Base-by-base conservation (phyloP, 1,140 invertebrate genomes). In the Gryllus bimaculatus region DNA sequence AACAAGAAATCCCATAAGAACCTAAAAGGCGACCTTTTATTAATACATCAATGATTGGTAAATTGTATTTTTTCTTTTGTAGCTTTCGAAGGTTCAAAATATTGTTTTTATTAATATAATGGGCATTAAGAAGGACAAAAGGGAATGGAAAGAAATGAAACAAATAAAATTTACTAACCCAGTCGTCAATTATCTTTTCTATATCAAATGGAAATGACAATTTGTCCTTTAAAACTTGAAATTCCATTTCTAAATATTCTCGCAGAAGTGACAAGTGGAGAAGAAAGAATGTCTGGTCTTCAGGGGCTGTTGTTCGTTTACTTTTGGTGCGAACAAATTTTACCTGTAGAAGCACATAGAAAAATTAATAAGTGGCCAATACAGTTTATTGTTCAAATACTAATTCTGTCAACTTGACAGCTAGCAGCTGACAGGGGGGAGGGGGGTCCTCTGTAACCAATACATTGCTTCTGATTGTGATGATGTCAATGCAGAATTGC, bases 241-340 rank as follows among this genome's bases (percentile, higher is more conserved):
- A 99, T 86, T 99, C 98, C 86, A 95, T 90, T 81, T 96, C 94
- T 80, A 99, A 86, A 86, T 99, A 99, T 83, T 98, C 96, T 82
- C 96, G 89, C 83, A 99, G 87, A 73, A 99, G 85, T 0, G 95
- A 96, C 80, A 99, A 87, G 86, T 99, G 97, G 47, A 99, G 87
- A 4, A 99, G 87, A 86, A 93, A 96, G 87, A 99, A 99, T 20
- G 93, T 97, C 0, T 93, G 97, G 83, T 97, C 93, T 84, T 98
- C 95, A 0, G 96, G 92, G 8, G 91, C 90, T 13, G 88, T 85
- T 13, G 87, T 87, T 21, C 88, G 86, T 80, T 91, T 91, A 81
- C 78, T 78, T 81, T 75, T 84, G 83, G 47, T 89, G 89, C 81
- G 87, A 0, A 90, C 91, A 86, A 93, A 94, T 83, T 92, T 91